Conservation (phyloP, 2,113 vertebrate species). For the Polyodon spathula region DNA sequence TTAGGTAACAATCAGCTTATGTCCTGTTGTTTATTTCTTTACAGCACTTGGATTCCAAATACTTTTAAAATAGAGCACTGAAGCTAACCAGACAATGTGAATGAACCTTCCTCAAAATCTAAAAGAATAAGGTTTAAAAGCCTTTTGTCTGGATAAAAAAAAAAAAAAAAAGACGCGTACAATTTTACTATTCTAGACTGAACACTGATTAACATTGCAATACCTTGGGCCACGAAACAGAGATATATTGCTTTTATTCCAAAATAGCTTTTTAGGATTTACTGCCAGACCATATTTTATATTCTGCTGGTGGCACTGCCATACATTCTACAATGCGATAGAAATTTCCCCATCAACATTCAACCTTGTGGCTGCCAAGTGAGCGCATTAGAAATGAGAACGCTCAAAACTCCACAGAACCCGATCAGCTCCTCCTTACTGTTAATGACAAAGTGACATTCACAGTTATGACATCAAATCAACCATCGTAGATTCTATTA, state of each 20-base stretch:
- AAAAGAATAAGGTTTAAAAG: too few relatives aligned
- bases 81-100: too few relatives aligned
- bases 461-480: slow-evolving; percentile 12
- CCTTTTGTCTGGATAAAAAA: too few relatives aligned
- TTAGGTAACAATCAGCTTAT: too few relatives aligned
- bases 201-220: neutral
- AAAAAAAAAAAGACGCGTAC: neutral
- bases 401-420: neutral
- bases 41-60: too few relatives aligned
- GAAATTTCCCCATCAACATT: slow-evolving; percentile 1
- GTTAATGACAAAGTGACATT: slow-evolving; percentile 12
- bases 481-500: slow-evolving; percentile 11
- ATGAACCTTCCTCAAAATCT: too few relatives aligned
- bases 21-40: too few relatives aligned
- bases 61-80: too few relatives aligned
- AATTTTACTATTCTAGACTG: neutral
- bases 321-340: neutral
- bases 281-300: neutral
- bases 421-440: neutral
- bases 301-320: neutral
- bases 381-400: neutral
- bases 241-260: neutral
- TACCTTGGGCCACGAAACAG: neutral
- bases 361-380: neutral
- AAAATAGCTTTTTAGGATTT: neutral